Evolutionary conservation across 2,888 invertebrate genomes (phyloP), one percentile per base, ranked within the genome.

Genomic region (Abrostola tripartita): DNA sequence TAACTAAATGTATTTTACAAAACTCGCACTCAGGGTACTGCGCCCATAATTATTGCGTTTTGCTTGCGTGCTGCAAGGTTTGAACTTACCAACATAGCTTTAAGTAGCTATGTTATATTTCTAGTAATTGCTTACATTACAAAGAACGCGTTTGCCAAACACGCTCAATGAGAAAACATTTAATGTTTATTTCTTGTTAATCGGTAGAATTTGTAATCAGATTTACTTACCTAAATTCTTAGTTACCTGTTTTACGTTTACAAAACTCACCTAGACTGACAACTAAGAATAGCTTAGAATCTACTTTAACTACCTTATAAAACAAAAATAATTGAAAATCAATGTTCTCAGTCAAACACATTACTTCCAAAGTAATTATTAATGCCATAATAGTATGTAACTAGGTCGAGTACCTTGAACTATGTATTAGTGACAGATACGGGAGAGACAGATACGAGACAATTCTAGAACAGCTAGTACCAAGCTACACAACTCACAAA

Each of bases 371-470:
- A 54, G 54, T 65, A 44, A 69, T 59, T 53, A 63, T 59, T 53
- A 59, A 69, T 14, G 44, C 54, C 49, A 47, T 61, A 74, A 55
- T 58, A 59, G 9, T n/a, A 64, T 74, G 70, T 68, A 69, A 74
- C 53, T 74, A 41, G 74, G 56, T 68, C 69, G 63, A 52, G 47
- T 57, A 70, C 71, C 71, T 74, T 65, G 65, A 65, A 70, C 57
- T 74, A 74, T 70, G 54, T 74, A 65, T 55, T 37, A 59, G 12
- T 38, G 54, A 49, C 61, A 59, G 71, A 71, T 71, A 61, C 61
- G 59, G 51, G 52, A n/a, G n/a, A n/a, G n/a, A n/a, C n/a, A n/a
- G n/a, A n/a, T n/a, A n/a, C 65, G 58, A 38, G 12, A 56, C 52
- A 51, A 63, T 61, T 50, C 71, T 59, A 52, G n/a, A 53, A 44